Conservation (phyloP, 2,888 invertebrate genomes). For the Aricia artaxerxes region DNA sequence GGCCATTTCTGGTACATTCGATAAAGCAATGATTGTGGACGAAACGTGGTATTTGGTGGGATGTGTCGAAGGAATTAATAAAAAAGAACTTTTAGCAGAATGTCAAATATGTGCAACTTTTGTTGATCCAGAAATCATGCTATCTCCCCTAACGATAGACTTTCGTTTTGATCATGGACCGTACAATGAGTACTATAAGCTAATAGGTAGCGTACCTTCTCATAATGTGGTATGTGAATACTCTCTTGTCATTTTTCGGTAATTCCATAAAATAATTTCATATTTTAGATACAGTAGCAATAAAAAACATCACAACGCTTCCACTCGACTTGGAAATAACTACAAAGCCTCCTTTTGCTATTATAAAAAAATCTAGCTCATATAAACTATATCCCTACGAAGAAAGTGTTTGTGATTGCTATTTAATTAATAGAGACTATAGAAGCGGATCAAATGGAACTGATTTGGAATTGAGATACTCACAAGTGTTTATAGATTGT, state of each 20-base stretch:
- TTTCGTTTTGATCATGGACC: conserved; percentile 76
- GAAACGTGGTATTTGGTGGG: conserved; percentile 82
- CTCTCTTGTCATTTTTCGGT: neutral
- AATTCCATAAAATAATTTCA: neutral
- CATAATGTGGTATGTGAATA: conserved; percentile 1
- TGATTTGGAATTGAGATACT: conserved; percentile 4
- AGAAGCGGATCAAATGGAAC: conserved; percentile 54
- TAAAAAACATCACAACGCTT: conserved; percentile 78
- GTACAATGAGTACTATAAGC: conserved; percentile 65
- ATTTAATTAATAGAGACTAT: conserved; percentile 47
- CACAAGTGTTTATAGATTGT: neutral
- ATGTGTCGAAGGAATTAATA: conserved; percentile 74
- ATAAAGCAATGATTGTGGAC: conserved; percentile 63
- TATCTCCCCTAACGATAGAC: conserved; percentile 69
- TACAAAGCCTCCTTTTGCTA: conserved; percentile 74
- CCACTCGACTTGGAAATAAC: conserved; percentile 70
- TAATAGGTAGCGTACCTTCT: conserved; percentile 59
- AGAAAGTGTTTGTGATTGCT: conserved; percentile 61
- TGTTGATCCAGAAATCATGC: conserved; percentile 78
- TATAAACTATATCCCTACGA: conserved; percentile 63
- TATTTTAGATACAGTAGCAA: conserved; percentile 73
- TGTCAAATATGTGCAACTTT: conserved; percentile 78
- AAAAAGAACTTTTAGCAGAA: conserved; percentile 74
- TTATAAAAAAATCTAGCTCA: conserved; percentile 61
- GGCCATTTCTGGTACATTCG: conserved; percentile 60